These are phyloP conservation scores for Xerus rutilus DNA, from an alignment of 2,797 vertebrate species.

Conservation along the genomic window DNA sequence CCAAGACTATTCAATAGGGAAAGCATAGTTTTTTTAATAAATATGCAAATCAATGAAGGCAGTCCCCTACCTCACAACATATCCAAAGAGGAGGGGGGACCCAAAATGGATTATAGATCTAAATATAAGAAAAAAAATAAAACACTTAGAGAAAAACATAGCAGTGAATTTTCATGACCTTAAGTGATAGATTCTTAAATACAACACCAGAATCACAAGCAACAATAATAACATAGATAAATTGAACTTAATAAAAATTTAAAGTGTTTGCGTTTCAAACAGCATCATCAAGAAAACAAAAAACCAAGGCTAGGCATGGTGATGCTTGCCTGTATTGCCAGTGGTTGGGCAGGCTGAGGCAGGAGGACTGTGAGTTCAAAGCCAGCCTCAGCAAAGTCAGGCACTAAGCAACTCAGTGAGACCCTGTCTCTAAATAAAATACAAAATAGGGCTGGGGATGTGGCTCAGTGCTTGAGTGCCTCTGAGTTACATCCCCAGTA, in stretches of 20 bases:
- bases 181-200: not conserved
- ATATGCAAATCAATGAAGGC: not conserved
- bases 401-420: too few species aligned
- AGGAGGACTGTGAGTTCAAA: too few species aligned
- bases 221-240: not conserved
- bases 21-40: not conserved
- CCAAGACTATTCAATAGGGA: not conserved
- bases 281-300: not conserved
- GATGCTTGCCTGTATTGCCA: too few species aligned
- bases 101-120: not conserved
- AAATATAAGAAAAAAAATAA: not conserved
- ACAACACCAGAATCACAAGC: not conserved
- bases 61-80: not conserved
- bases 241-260: not conserved
- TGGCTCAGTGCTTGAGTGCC: too few species aligned
- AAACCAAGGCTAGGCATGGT: not conserved
- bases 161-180: not conserved
- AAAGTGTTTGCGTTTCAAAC: not conserved
- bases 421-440: too few species aligned
- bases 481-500: too few species aligned
- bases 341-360: too few species aligned
- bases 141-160: not conserved
- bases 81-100: not conserved
- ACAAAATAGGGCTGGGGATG: too few species aligned
- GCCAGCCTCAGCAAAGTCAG: too few species aligned